Evolutionary conservation across 2,113 vertebrate genomes (phyloP).

Genomic region (Nerophis lumbriciformis): DNA sequence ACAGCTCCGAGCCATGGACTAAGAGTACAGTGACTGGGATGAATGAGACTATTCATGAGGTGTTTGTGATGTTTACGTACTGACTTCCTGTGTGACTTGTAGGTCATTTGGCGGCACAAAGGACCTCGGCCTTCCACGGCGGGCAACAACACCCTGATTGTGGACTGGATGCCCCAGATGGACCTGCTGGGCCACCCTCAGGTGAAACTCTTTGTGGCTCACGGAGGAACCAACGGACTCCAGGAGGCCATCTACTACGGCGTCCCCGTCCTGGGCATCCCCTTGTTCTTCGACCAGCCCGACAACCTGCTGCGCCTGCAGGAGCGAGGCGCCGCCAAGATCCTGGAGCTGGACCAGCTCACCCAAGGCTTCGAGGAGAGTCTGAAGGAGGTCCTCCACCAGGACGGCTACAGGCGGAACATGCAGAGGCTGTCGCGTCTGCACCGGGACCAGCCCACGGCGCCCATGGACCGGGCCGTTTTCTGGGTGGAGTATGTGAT

Average conservation of each 20-base stretch:
- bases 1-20: no score
- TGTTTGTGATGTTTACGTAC: not conserved
- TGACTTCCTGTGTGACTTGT: not conserved
- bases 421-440: constrained; percentile 58
- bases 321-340: constrained; percentile 55
- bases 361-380: constrained; percentile 43
- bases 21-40: no score
- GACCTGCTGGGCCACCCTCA: constrained; percentile 68
- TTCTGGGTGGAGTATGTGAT: constrained; percentile 70
- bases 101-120: constrained; percentile 67
- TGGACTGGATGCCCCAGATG: constrained; percentile 69
- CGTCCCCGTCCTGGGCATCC: constrained; percentile 64
- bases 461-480: constrained; percentile 51
- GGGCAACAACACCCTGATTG: constrained; percentile 66
- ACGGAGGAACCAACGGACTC: constrained; percentile 69
- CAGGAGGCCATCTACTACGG: constrained; percentile 68
- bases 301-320: constrained; percentile 65
- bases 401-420: constrained; percentile 52
- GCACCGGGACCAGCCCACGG: constrained; percentile 59
- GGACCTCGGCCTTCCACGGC: constrained; percentile 55
- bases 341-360: constrained; percentile 45
- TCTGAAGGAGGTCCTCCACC: constrained; percentile 39
- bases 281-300: constrained; percentile 68
- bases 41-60: not conserved
- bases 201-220: constrained; percentile 62